These are phyloP conservation scores for Rhombomys opimus DNA, from an alignment of 2,113 vertebrate species.

Conservation along the genomic window DNA sequence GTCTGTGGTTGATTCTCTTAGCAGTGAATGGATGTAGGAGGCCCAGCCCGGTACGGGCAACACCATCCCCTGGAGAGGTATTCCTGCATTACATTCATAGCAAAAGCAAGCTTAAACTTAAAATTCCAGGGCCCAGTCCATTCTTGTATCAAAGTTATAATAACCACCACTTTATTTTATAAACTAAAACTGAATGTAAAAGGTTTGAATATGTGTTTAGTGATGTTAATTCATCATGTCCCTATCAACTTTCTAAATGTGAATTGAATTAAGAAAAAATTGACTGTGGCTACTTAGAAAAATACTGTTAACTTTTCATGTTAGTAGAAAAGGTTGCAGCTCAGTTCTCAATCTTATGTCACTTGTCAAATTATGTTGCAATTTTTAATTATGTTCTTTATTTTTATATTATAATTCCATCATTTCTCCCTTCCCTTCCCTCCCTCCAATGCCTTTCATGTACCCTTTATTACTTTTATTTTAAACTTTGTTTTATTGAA, in stretches of 20 bases:
- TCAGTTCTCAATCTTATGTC: neutral
- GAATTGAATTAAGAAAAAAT: neutral
- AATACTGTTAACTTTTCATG: neutral
- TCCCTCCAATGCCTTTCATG: neutral
- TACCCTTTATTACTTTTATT: neutral
- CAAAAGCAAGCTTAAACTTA: too few relatives aligned
- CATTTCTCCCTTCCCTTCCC: neutral
- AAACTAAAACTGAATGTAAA: slow-evolving; percentile 41
- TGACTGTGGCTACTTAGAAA: neutral
- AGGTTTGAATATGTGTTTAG: neutral
- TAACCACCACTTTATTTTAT: neutral
- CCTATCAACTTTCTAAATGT: neutral
- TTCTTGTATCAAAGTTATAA: neutral
- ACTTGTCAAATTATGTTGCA: neutral
- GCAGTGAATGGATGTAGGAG: neutral
- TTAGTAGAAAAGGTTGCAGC: neutral
- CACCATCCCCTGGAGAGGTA: neutral
- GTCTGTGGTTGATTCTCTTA: neutral
- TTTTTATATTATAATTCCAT: neutral
- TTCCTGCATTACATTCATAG: neutral
- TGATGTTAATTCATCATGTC: slow-evolving; percentile 20
- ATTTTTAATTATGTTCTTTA: neutral
- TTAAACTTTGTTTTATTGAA: neutral
- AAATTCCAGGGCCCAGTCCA: too few relatives aligned
- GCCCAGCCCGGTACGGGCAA: neutral